These are phyloP conservation scores for Enchytraeus crypticus DNA, from an alignment of 2,888 invertebrate species.

Conservation along the genomic window DNA sequence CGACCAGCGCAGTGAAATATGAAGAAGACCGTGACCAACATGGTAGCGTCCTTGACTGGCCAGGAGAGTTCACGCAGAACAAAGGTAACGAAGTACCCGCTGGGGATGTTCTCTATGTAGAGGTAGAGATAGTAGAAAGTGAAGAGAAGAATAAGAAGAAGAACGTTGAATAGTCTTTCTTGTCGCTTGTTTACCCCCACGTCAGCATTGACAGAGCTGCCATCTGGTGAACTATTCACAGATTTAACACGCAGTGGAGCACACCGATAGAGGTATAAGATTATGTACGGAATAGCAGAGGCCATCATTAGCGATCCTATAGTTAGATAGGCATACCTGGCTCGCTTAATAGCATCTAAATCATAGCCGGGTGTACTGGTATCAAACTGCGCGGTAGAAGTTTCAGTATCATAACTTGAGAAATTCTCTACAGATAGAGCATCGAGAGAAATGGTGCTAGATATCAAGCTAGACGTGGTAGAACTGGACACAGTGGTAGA, in stretches of 20 bases:
- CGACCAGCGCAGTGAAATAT: constrained; percentile 9
- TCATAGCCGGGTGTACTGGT: not conserved
- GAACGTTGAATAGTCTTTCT: not conserved
- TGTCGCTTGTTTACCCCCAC: not conserved
- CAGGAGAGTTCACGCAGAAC: constrained; percentile 9
- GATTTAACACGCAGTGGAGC: not conserved
- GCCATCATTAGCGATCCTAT: constrained; percentile 4
- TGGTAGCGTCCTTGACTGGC: constrained; percentile 9
- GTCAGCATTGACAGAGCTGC: not conserved
- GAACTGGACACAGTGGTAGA: not conserved
- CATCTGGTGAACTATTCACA: not conserved
- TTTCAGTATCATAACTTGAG: not conserved
- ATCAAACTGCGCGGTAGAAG: not conserved
- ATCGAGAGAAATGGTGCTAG: not conserved
- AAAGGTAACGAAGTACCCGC: constrained; percentile 9
- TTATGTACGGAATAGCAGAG: not conserved
- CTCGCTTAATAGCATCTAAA: not conserved
- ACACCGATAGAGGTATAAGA: not conserved
- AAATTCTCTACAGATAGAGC: no score
- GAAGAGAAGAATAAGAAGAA: constrained; percentile 7
- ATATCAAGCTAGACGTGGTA: not conserved
- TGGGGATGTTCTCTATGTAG: constrained; percentile 10
- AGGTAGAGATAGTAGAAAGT: constrained; percentile 11
- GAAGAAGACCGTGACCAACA: constrained; percentile 8
- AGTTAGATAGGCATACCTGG: constrained; percentile 12